Evolutionary conservation across 2,113 vertebrate species (phyloP).

Genomic region (Eulacestoma nigropectus): DNA sequence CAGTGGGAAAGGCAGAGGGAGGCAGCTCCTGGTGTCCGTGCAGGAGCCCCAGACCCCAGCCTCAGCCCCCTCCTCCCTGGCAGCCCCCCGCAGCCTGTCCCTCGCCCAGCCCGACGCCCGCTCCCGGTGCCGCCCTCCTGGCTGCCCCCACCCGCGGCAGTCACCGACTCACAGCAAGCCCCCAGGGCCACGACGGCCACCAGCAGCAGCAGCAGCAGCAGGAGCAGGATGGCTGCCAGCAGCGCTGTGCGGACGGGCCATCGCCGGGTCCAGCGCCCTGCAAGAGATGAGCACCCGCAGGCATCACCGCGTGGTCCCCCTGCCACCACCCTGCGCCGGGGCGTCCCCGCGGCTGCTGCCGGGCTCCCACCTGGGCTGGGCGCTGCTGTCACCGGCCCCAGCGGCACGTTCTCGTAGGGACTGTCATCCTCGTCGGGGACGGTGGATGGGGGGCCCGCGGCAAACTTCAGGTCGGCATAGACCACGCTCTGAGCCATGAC

Average conservation of each 20-base stretch:
- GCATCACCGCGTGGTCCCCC: background rate
- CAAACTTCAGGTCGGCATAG: conserved; percentile 7
- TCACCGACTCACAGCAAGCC: background rate
- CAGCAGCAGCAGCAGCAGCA: background rate
- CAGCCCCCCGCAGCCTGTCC: background rate
- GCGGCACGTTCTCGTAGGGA: background rate
- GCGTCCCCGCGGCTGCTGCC: background rate
- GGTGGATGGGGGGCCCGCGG: rapidly evolving
- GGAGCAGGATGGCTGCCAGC: background rate
- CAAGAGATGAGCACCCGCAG: background rate
- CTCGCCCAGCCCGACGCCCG: rapidly evolving
- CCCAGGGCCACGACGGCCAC: background rate
- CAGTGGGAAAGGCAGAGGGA: no score
- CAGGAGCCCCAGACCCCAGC: background rate
- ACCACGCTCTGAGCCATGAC: background rate
- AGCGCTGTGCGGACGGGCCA: background rate
- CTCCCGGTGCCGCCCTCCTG: rapidly evolving
- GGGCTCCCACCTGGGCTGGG: background rate
- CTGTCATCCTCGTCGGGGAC: background rate
- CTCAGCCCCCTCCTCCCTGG: background rate
- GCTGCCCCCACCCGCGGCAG: rapidly evolving
- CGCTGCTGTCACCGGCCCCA: background rate
- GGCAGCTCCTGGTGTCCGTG: background rate
- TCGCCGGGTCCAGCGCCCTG: background rate
- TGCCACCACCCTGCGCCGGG: rapidly evolving